Base-by-base conservation (phyloP, 2,888 invertebrate species). In the Drosophila eohydei region DNA sequence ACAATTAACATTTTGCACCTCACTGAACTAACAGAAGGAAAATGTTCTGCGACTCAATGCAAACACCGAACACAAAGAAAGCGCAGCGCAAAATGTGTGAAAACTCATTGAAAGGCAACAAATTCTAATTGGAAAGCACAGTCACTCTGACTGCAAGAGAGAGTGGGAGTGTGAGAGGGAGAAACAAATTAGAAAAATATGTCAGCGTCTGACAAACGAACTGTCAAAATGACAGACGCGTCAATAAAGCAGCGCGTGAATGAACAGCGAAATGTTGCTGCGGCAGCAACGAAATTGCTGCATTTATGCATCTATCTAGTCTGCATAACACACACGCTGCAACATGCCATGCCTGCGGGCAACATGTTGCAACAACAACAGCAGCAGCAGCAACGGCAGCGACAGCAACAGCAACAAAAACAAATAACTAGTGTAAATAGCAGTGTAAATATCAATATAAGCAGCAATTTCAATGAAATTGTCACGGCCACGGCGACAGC, bases 361-460 rank as follows among this genome's bases (percentile, higher is more conserved):
- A 87, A 84, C 84, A 89, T 87, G 89, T 72, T 83, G 83, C 88
- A 74, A 67, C 80, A 71, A 59, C 76, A 70, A 50, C 67, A 73
- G 70, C 88, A 76, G 60, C 80, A 73, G 56, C 78, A 67, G 50
- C 67, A 76, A 58, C 83, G 71, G 61, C 78, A 72, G 28, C 69
- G 32, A 16, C 80, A 63, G 28, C 81, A 71, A 41, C 71, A 67
- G 50, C 67, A 67, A 66, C 81, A 78, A 44, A 67, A 67, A 54
- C 67, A 69, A 66, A 81, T 81, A 66, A 80, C 74, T 80, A 83
- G 87, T 88, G 89, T 89, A 88, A 89, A 84, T 88, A 90, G 88
- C 76, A 89, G 82, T 86, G 87, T 88, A 83, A 90, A 88, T 90
- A 88, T 86, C 80, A 88, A 81, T 77, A 71, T 84, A 78, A 83